These are phyloP conservation scores for Gavialis gangeticus DNA, from an alignment of 2,113 vertebrate genomes.

Conservation along the genomic window DNA sequence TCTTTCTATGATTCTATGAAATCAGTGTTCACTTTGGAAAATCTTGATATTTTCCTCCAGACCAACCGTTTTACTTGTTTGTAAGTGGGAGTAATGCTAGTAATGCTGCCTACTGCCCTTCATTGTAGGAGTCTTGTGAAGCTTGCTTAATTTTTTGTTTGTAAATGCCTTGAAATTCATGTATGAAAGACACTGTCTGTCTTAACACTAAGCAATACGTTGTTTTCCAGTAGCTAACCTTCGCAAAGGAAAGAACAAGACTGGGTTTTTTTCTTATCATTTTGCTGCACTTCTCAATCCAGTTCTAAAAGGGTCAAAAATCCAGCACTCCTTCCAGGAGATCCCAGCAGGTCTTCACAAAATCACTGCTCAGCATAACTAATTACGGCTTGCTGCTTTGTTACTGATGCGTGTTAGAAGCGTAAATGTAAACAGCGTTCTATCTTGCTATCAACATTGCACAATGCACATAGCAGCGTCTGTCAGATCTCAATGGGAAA, in stretches of 20 bases:
- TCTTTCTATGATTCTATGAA: no score
- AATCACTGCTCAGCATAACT: not conserved
- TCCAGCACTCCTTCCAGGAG: not conserved
- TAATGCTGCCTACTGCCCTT: not conserved
- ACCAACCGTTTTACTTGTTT: not conserved
- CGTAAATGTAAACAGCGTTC: fast-evolving
- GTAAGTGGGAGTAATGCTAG: not conserved
- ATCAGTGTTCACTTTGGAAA: not conserved
- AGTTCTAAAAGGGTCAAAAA: not conserved
- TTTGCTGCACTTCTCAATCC: not conserved
- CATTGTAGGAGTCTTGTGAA: not conserved
- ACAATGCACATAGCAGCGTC: fast-evolving
- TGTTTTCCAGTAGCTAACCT: not conserved
- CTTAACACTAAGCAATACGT: not conserved
- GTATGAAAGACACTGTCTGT: not conserved
- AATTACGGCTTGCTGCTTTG: not conserved
- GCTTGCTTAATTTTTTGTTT: not conserved
- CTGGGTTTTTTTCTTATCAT: not conserved
- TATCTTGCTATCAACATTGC: fast-evolving
- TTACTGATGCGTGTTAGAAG: not conserved
- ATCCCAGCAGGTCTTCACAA: not conserved
- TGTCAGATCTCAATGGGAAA: not conserved
- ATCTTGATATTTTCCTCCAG: not conserved
- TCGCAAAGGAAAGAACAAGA: not conserved
- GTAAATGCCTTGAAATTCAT: not conserved